Evolutionary conservation across 2,888 invertebrate genomes (phyloP).

Genomic region (Synanthedon andrenaeformis): DNA sequence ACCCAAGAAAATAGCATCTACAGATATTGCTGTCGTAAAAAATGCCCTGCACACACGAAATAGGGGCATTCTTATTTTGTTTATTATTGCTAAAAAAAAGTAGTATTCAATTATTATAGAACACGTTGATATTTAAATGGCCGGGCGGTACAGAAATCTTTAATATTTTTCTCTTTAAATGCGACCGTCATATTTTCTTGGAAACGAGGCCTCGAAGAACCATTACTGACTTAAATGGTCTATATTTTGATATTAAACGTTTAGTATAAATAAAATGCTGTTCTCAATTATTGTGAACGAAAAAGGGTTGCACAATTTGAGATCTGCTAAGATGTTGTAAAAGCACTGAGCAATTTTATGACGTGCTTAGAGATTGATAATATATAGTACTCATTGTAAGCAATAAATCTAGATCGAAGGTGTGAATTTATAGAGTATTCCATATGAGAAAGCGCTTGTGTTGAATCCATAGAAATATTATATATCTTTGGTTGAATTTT

Average conservation of each 20-base stretch:
- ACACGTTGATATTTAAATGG: not conserved
- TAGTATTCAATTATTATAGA: constrained; percentile 19
- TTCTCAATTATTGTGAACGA: too few species aligned
- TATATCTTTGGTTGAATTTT: too few species aligned
- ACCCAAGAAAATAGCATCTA: constrained; percentile 14
- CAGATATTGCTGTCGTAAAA: constrained; percentile 38
- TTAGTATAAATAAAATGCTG: too few species aligned
- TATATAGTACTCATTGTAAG: too few species aligned
- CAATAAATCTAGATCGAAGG: too few species aligned
- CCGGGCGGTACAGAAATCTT: not conserved
- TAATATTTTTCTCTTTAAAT: not conserved
- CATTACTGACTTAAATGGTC: not conserved
- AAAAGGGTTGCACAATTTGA: too few species aligned
- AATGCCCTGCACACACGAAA: constrained; percentile 13
- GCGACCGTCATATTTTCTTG: not conserved
- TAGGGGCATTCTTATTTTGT: constrained; percentile 20
- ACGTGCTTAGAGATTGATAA: too few species aligned
- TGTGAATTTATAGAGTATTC: too few species aligned
- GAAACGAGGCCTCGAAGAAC: not conserved
- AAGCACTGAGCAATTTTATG: too few species aligned
- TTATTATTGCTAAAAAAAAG: constrained; percentile 18
- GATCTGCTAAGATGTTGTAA: too few species aligned
- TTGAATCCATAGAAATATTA: too few species aligned
- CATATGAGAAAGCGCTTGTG: too few species aligned
- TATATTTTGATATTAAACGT: not conserved